Conservation (phyloP, 2,797 vertebrate genomes). For the Myotis myotis region DNA sequence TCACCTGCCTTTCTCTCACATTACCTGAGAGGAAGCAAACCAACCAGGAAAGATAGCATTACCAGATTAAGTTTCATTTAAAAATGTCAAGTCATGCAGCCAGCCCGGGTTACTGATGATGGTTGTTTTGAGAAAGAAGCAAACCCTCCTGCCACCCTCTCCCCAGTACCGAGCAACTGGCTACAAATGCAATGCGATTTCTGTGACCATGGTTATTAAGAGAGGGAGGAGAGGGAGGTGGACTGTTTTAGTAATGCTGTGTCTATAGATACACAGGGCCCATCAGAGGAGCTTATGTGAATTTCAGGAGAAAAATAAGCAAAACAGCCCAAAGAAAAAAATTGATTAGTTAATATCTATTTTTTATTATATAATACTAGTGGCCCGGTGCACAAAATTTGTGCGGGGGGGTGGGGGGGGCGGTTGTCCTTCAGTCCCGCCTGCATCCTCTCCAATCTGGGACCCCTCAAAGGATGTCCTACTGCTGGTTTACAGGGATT, state of each 20-base stretch:
- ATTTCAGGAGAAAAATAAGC: not conserved
- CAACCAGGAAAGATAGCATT: slow-evolving; percentile 80
- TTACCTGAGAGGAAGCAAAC: slow-evolving; percentile 66
- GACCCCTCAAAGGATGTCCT: no score
- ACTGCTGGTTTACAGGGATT: no score
- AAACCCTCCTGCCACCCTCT: not conserved
- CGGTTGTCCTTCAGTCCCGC: no score
- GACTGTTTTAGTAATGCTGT: not conserved
- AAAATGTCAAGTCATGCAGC: not conserved
- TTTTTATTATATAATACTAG: no score
- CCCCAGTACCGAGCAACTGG: not conserved
- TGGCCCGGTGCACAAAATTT: no score
- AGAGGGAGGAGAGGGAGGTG: not conserved
- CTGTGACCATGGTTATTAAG: not conserved
- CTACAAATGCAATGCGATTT: not conserved
- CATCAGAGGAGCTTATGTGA: not conserved
- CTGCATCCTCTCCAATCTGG: no score
- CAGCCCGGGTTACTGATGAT: not conserved
- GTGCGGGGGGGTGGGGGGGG: fast-evolving
- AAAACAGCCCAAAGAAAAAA: not conserved
- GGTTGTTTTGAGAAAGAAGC: not conserved
- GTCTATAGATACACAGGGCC: not conserved
- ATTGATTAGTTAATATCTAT: not conserved
- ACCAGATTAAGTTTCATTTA: slow-evolving; percentile 80
- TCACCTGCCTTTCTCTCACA: slow-evolving; percentile 30